These are phyloP conservation scores for Nothocercus julius DNA, from an alignment of 2,113 vertebrate species.

Conservation along the genomic window DNA sequence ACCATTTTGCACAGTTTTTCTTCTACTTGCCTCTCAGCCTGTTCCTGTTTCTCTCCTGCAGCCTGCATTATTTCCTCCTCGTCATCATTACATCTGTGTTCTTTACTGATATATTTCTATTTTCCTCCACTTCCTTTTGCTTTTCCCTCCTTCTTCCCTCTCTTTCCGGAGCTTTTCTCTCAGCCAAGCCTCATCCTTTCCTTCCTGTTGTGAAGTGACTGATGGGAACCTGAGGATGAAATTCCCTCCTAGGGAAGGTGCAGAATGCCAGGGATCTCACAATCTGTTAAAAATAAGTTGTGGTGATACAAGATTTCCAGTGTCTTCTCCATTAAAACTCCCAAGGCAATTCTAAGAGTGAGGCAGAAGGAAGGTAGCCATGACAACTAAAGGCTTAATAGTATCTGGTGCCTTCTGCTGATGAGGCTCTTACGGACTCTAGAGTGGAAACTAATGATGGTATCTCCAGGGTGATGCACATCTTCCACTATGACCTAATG, in stretches of 20 bases:
- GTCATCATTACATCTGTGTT: background rate
- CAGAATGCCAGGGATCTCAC: background rate
- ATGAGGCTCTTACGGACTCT: background rate
- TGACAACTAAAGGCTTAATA: constrained; percentile 63
- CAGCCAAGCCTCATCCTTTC: background rate
- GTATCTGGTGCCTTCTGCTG: constrained; percentile 51
- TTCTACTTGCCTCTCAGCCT: background rate
- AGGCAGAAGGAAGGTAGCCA: constrained; percentile 43
- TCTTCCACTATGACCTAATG: constrained; percentile 16
- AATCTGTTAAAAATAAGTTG: background rate
- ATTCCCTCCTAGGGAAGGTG: background rate
- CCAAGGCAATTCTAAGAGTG: constrained; percentile 3
- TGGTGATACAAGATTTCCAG: constrained; percentile 5
- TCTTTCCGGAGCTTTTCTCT: background rate
- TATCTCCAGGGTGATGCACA: constrained; percentile 39
- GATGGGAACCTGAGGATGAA: background rate
- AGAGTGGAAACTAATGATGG: constrained; percentile 47
- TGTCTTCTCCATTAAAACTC: constrained; percentile 60
- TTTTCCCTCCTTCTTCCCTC: background rate
- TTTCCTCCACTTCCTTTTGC: background rate
- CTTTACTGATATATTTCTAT: background rate
- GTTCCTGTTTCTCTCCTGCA: background rate
- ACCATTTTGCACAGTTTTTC: background rate
- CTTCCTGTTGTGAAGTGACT: background rate
- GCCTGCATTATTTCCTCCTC: background rate